Evolutionary conservation across 2,888 invertebrate species (phyloP), one percentile per base, ranked within the genome.

Genomic region (Oligia fasciuncula): DNA sequence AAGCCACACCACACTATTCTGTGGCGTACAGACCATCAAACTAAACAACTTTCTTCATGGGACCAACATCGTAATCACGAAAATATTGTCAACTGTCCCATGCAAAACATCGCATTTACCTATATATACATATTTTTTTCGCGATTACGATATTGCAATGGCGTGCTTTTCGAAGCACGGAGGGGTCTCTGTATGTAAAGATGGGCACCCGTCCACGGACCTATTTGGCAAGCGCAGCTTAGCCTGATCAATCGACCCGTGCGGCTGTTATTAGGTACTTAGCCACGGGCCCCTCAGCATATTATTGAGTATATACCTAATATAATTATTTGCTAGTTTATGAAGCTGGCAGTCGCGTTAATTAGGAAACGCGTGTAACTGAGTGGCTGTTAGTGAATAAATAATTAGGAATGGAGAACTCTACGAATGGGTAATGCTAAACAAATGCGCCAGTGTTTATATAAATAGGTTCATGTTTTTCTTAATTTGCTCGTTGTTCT

Each of bases 301-400:
- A 35, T 40, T 40, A 62, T 62, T 49, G 63, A 76, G 63, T 43
- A 35, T 19, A 77, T 65, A n/a, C n/a, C n/a, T n/a, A 68, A 62
- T 71, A 73, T 62, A 51, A 74, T 68, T 66, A 79, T 79, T 79
- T 79, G 54, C 69, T 62, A 54, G 60, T 60, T 57, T 69, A 79
- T 70, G 54, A 79, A 60, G 72, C 71, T 19, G 57, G 40, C 69
- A 62, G n/a, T 71, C 57, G 14, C 62, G 54, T 71, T 71, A 75
- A 85, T 83, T 63, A 71, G 19, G 65, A n/a, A 60, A 73, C 81
- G 69, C n/a, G 60, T 81, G 79, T 63, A 71, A 84, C 67, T 68
- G 67, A 84, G 67, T 54, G 40, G 46, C 13, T 68, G 84, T 78
- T 78, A 43, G 29, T 51, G 40, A 71, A 78, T 81, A 68, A 84